Conservation (phyloP, 1,140 invertebrate genomes). For the Laupala kohalensis region DNA sequence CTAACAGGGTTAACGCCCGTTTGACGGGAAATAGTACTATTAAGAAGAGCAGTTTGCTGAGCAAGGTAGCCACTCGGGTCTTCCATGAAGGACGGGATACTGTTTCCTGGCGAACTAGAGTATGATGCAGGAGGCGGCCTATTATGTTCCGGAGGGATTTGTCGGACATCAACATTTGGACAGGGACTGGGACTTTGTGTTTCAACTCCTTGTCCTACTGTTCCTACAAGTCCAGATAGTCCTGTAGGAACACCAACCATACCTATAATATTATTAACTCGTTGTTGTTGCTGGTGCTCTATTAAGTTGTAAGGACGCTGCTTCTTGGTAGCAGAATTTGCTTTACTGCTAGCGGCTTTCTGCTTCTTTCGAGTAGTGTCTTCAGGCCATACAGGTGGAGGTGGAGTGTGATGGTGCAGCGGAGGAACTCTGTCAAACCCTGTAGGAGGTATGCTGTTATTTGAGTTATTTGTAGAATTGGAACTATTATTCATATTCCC, state of each 20-base stretch:
- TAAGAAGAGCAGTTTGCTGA: slow-evolving; percentile 69
- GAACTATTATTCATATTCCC: slow-evolving; percentile 20
- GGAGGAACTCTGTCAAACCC: slow-evolving; percentile 55
- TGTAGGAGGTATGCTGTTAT: slow-evolving; percentile 20
- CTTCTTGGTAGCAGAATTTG: slow-evolving; percentile 33
- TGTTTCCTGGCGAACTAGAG: slow-evolving; percentile 12
- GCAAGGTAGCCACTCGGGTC: slow-evolving; percentile 79
- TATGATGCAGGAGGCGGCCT: slow-evolving; percentile 22
- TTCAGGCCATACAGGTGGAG: slow-evolving; percentile 42
- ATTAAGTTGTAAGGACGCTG: slow-evolving; percentile 32
- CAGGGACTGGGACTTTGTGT: slow-evolving; percentile 25
- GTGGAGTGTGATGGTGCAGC: slow-evolving; percentile 50
- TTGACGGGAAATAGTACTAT: slow-evolving; percentile 67
- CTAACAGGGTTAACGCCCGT: slow-evolving; percentile 32
- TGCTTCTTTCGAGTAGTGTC: slow-evolving; percentile 47
- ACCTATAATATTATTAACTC: neutral
- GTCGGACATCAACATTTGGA: slow-evolving; percentile 39
- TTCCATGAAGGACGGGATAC: slow-evolving; percentile 62
- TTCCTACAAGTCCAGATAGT: neutral
- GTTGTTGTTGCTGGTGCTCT: slow-evolving; percentile 21
- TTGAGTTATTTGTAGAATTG: slow-evolving; percentile 22
- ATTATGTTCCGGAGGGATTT: slow-evolving; percentile 29
- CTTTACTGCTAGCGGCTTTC: slow-evolving; percentile 26
- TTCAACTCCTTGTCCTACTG: neutral
- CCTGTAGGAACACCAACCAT: neutral